Conservation (phyloP, 53 echinoderm and acorn worm species). For the Holothuria leucospilota region DNA sequence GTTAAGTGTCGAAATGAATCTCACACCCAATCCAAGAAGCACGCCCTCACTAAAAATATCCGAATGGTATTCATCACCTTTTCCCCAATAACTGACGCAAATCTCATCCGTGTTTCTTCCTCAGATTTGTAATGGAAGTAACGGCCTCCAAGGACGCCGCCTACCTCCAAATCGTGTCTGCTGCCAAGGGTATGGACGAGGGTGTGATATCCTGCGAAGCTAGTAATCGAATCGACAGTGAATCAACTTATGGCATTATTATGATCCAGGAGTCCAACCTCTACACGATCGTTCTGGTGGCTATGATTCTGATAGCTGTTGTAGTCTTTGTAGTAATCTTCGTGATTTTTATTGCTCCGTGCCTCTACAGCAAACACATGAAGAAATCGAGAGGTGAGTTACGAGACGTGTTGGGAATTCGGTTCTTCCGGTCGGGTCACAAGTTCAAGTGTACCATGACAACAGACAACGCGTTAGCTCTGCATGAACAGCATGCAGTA, state of each 20-base stretch:
- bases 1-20: too few species aligned
- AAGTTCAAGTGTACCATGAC: too few species aligned
- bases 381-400: constrained; percentile 73
- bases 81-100: background rate
- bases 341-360: constrained; percentile 67
- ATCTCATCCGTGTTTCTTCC: background rate
- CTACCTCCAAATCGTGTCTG: constrained; percentile 79
- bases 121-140: constrained; percentile 71
- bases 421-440: too few species aligned
- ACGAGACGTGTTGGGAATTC: too few species aligned
- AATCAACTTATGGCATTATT: constrained; percentile 65
- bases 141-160: constrained; percentile 66
- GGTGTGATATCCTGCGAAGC: constrained; percentile 82
- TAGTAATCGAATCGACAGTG: constrained; percentile 75
- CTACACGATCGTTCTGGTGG: constrained; percentile 76
- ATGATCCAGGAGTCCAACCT: constrained; percentile 83
- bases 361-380: constrained; percentile 73
- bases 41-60: background rate
- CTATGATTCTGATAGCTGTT: constrained; percentile 71
- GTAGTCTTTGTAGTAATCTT: constrained; percentile 78
- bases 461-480: too few species aligned
- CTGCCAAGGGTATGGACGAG: constrained; percentile 91
- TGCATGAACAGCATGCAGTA: too few species aligned
- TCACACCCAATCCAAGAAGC: background rate
- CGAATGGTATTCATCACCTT: too few species aligned